Base-by-base conservation (phyloP, 2,888 invertebrate species). In the Drosophila macrospina region DNA sequence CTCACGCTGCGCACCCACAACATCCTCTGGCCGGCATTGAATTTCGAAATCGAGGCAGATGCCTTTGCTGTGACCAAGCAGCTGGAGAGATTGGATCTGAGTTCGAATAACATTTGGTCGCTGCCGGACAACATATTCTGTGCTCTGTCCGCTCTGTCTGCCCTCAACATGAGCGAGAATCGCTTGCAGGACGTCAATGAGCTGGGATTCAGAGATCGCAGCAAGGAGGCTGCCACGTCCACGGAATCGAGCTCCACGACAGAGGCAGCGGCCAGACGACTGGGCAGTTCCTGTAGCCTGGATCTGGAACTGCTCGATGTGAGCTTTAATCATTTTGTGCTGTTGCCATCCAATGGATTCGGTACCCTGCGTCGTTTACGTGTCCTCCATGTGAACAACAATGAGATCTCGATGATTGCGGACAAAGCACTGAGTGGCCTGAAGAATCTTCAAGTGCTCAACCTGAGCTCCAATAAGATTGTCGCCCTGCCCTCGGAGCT, bases 391-490 rank as follows among this genome's bases (percentile, higher is more conserved):
- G 94, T 98, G 80, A 96, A 97, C 88, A 95, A 96, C 90, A 98
- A 98, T 91, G 97, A 96, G 92, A 96, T 98, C 78, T 96, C 96
- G 34, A 96, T 96, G 95, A 95, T 98, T 1, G 96, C 95, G 54
- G 97, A 97, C 91, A 95, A 95, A 86, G 97, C 97, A 0, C 93
- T 98, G 62, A 94, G 95, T 68, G 97, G 97, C 16, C 93, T 98
- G 50, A 95, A 96, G 91, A 95, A 95, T 73, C 93, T 98, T 74
- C 96, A 96, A 93, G 95, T 97, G 88, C 94, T 98, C 72, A 97
- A 98, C 93, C 93, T 98, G 59, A 97, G 98, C 32, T 96, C 97
- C 87, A 98, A 98, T 92, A 96, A 96, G 93, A 95, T 98, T 74
- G 96, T 96, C 37, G 96, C 97, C 55, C 93, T 98, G 79, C 98